These are phyloP conservation scores for Chaenocephalus aceratus DNA, from an alignment of 2,113 vertebrate species.

Conservation along the genomic window DNA sequence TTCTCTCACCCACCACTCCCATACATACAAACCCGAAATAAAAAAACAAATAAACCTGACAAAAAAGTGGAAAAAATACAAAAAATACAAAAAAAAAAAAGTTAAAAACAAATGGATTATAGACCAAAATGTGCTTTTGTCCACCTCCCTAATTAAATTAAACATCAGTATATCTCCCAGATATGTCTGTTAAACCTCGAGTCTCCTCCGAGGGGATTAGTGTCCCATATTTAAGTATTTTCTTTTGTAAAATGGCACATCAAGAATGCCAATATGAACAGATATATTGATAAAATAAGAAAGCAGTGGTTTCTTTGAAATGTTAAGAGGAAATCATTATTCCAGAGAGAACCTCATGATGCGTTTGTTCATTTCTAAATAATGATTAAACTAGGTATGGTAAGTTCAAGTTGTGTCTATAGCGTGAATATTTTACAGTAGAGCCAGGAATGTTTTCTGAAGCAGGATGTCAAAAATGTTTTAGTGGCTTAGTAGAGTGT, in stretches of 20 bases:
- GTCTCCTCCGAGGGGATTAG: slow-evolving; percentile 59
- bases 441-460: slow-evolving; percentile 25
- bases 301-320: slow-evolving; percentile 14
- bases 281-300: slow-evolving; percentile 1
- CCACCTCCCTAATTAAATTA: slow-evolving; percentile 41
- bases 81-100: neutral
- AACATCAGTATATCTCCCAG: slow-evolving; percentile 16
- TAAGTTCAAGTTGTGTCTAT: neutral
- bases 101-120: slow-evolving; percentile 19
- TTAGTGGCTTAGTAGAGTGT: slow-evolving; percentile 55
- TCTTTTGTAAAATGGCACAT: neutral
- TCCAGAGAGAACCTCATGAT: slow-evolving; percentile 4
- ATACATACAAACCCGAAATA: slow-evolving; percentile 68
- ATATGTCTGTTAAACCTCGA: slow-evolving; percentile 46
- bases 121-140: slow-evolving; percentile 76
- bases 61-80: slow-evolving; percentile 51
- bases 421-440: neutral
- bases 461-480: slow-evolving; percentile 6
- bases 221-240: slow-evolving; percentile 23
- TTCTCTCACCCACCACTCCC: slow-evolving; percentile 73
- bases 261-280: neutral
- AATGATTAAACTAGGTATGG: neutral
- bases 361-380: slow-evolving; percentile 18
- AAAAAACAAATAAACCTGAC: slow-evolving; percentile 64
- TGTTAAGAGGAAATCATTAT: neutral